These are phyloP conservation scores for Crocodylus rhombifer DNA, from an alignment of 2,797 vertebrate genomes.

Conservation along the genomic window DNA sequence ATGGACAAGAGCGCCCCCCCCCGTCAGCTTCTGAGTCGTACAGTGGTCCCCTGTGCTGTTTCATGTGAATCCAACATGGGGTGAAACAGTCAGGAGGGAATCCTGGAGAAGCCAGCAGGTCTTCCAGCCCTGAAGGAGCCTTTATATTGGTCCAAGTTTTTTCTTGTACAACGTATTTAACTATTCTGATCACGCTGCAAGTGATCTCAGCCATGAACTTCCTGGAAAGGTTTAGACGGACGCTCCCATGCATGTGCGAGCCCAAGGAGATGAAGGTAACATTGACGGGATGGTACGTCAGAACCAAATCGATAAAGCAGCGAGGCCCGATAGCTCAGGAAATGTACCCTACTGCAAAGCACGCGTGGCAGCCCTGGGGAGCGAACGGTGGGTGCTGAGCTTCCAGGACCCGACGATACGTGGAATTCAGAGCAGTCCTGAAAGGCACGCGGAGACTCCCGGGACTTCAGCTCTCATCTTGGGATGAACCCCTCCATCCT, in stretches of 20 bases:
- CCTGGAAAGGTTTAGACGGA: background rate
- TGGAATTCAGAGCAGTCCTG: background rate
- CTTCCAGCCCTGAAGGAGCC: background rate
- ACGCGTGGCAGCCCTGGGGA: background rate
- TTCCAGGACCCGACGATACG: background rate
- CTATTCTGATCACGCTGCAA: background rate
- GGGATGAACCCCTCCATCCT: background rate
- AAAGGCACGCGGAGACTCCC: background rate
- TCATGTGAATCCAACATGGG: background rate
- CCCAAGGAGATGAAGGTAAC: background rate
- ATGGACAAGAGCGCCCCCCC: background rate
- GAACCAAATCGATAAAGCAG: background rate
- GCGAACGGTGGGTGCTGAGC: background rate
- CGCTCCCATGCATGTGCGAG: background rate
- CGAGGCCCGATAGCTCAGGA: conserved; percentile 27
- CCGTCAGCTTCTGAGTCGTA: background rate
- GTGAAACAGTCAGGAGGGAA: background rate
- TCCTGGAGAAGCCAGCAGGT: background rate
- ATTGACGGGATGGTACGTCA: background rate
- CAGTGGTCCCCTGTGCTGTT: background rate
- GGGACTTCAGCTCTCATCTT: background rate
- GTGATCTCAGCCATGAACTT: background rate
- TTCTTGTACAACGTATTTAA: background rate
- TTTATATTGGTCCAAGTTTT: background rate
- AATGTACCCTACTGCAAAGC: background rate